These are phyloP conservation scores for Pseudachorutes palmiensis DNA, from an alignment of 1,140 invertebrate genomes.

Conservation along the genomic window DNA sequence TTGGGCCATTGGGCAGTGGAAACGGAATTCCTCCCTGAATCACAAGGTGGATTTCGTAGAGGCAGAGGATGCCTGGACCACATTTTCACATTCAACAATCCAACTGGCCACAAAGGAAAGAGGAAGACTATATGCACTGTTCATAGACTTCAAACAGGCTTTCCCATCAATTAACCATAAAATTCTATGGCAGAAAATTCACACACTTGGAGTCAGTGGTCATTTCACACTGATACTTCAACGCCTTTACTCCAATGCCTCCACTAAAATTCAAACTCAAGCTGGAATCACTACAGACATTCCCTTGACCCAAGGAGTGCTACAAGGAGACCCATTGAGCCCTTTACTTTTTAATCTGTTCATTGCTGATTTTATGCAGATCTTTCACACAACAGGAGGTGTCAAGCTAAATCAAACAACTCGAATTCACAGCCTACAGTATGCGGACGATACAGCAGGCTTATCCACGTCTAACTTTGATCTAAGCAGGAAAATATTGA, in stretches of 20 bases:
- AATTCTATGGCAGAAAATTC: conserved; percentile 36
- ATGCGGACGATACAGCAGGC: conserved; percentile 22
- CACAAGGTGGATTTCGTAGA: conserved; percentile 38
- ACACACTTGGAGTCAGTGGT: conserved; percentile 27
- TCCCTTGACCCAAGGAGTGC: conserved; percentile 31
- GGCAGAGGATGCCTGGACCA: conserved; percentile 34
- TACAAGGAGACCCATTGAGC: conserved; percentile 37
- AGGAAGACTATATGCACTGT: conserved; percentile 29
- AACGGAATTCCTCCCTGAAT: conserved; percentile 34
- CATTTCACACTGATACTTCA: conserved; percentile 36
- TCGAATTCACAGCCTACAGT: conserved; percentile 10
- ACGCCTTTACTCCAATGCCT: conserved; percentile 33
- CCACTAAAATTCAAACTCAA: conserved; percentile 11
- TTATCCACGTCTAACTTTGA: neutral
- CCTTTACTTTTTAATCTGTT: conserved; percentile 38
- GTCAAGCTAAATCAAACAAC: conserved; percentile 15
- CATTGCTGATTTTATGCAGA: conserved; percentile 29
- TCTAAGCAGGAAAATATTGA: conserved; percentile 17
- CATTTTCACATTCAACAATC: conserved; percentile 30
- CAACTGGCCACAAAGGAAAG: conserved; percentile 3
- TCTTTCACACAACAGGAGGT: neutral
- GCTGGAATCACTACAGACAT: neutral
- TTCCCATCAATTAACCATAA: conserved; percentile 37
- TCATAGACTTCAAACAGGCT: conserved; percentile 37
- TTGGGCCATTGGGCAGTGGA: conserved; percentile 33